phyloP scores from a whole-genome alignment of 1,140 invertebrate species.

The Planococcus citri region DNA sequence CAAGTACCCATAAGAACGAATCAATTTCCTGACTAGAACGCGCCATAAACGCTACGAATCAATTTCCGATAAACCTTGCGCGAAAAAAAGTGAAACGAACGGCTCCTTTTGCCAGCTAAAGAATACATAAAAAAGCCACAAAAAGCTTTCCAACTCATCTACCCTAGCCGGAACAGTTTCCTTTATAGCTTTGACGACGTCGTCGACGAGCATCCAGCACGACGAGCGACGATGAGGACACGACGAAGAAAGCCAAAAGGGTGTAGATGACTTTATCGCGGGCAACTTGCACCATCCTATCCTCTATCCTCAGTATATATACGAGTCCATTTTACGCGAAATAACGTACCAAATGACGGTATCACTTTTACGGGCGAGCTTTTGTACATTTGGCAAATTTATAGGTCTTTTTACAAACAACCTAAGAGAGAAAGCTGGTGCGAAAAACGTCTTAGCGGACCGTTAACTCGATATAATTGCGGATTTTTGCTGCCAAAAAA shows the following conservation, averaged over 20 bases:
- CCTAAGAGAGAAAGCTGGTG: neutral
- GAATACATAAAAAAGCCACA: constrained; percentile 12
- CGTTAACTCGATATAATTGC: constrained; percentile 15
- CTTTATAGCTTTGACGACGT: neutral
- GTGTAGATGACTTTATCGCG: constrained; percentile 16
- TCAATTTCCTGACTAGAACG: neutral
- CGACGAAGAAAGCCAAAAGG: no score
- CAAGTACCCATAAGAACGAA: neutral
- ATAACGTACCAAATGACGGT: constrained; percentile 8
- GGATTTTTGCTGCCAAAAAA: neutral
- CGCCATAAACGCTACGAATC: neutral
- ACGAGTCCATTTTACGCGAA: constrained; percentile 20
- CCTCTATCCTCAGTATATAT: no score
- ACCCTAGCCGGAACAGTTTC: constrained; percentile 15
- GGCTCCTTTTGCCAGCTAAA: neutral
- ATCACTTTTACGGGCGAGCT: neutral
- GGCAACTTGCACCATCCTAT: neutral
- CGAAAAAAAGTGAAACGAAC: neutral
- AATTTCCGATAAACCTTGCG: constrained; percentile 1
- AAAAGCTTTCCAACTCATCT: constrained; percentile 16
- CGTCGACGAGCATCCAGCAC: no score
- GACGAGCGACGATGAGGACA: no score
- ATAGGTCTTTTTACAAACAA: constrained; percentile 14
- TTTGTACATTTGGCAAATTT: neutral
- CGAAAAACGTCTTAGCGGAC: constrained; percentile 13